phyloP scores from a whole-genome alignment of 2,888 invertebrate genomes.

The Chesias legatella region DNA sequence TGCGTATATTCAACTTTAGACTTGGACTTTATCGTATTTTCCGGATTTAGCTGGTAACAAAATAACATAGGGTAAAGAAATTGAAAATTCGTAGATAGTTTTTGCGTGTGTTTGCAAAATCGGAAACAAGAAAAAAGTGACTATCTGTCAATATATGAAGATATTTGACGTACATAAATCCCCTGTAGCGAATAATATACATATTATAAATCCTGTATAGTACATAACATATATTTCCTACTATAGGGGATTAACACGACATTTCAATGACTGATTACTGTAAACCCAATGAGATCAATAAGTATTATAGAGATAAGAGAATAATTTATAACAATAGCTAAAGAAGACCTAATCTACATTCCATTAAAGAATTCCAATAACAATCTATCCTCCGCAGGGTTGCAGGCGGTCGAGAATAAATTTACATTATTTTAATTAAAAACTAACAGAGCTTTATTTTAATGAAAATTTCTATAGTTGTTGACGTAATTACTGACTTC shows the following conservation, averaged over 20 bases:
- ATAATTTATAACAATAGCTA: too few species aligned
- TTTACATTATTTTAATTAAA: slow-evolving; percentile 7
- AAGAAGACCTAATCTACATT: not conserved
- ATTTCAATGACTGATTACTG: too few species aligned
- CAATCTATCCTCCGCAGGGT: not conserved
- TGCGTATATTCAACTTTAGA: slow-evolving; percentile 6
- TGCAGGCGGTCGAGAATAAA: not conserved
- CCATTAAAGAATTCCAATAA: not conserved
- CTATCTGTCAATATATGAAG: not conserved
- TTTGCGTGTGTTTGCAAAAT: slow-evolving; percentile 17
- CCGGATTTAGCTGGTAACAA: slow-evolving; percentile 6
- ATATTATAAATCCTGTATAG: too few species aligned
- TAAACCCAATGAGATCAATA: too few species aligned
- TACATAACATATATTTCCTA: too few species aligned
- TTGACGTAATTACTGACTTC: too few species aligned
- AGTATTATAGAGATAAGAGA: too few species aligned
- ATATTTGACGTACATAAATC: too few species aligned
- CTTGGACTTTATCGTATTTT: slow-evolving; percentile 1
- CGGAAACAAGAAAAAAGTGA: not conserved
- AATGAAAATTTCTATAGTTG: not conserved
- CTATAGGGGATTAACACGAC: too few species aligned
- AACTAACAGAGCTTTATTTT: slow-evolving; percentile 2
- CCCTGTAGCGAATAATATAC: too few species aligned
- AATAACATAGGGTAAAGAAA: slow-evolving; percentile 1
- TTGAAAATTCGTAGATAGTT: not conserved